Evolutionary conservation across 2,888 invertebrate species (phyloP), one percentile per base, ranked within the genome.

Genomic region (Hyalella azteca): DNA sequence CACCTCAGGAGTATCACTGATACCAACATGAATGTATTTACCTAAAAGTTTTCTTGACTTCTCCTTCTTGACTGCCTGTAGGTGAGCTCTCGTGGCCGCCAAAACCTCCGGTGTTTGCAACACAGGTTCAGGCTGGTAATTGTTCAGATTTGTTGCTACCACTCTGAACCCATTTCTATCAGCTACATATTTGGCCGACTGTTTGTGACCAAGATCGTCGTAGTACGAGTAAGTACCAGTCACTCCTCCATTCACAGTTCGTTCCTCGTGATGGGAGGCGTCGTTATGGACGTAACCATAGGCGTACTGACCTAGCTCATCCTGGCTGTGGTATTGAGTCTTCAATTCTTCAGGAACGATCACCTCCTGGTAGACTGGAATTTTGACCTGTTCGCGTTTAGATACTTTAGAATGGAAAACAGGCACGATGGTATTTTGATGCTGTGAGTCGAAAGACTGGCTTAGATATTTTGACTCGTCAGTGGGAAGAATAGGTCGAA

Each of bases 281-380:
- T 81, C 81, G 40, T 82, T 80, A 40, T 84, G 82, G n/a, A 82
- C 82, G 48, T 85, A 85, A 19, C 85, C 85, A 48, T 77, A 84
- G 48, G 82, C 81, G 60, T 84, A 84, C 77, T 85, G 84, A 9
- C 85, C 85, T n/a, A 85, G 78, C 78, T 84, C 79, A 45, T 84
- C 84, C 49, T 85, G 85, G 26, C 84, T 81, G 81, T 85, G 85
- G 77, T 85, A 85, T 73, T 85, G 85, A 48, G 82, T 85, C 60
- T 82, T 82, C 40, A 77, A 36, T 5, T 82, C 80, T 41, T 75
- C 19, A 45, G 75, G 75, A 45, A 75, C 45, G 0, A 29, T 5
- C 19, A 75, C 26, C 0, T 75, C 45, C n/a, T 75, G 22, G 15
- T 9, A 36, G 26, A 39, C 13, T 1, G 73, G 73, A 13, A 36